These are phyloP conservation scores for Cyaniris semiargus DNA, from an alignment of 2,888 invertebrate genomes.

Conservation along the genomic window DNA sequence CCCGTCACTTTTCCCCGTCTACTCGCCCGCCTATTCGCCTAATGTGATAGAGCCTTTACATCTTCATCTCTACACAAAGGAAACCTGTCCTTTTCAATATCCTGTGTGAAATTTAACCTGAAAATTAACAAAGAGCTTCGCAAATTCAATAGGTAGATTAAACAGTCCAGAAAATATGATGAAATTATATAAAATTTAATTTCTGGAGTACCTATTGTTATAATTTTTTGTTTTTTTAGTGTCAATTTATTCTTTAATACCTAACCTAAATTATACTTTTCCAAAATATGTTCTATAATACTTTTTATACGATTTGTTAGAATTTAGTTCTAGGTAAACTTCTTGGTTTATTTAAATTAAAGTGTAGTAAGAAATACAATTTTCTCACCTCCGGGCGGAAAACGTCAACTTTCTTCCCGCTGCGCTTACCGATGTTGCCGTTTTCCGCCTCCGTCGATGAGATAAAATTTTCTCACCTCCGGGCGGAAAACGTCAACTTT, in stretches of 20 bases:
- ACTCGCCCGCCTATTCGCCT: background rate
- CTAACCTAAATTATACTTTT: background rate
- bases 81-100: constrained; percentile 11
- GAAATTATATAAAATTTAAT: background rate
- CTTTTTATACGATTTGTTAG: too few relatives aligned
- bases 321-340: too few relatives aligned
- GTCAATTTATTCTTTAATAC: background rate
- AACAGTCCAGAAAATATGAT: background rate
- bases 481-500: too few relatives aligned
- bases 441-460: too few relatives aligned
- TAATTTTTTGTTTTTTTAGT: too few relatives aligned
- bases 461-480: too few relatives aligned
- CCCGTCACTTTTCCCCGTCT: background rate
- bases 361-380: too few relatives aligned
- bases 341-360: too few relatives aligned
- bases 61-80: constrained; percentile 21
- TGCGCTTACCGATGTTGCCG: too few relatives aligned
- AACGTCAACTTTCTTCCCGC: too few relatives aligned
- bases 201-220: background rate
- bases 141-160: background rate
- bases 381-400: too few relatives aligned
- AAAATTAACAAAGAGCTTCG: background rate
- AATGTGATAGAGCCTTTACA: constrained; percentile 6
- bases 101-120: constrained; percentile 1
- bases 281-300: too few relatives aligned